phyloP scores from a whole-genome alignment of 2,113 vertebrate genomes.

The Heteronetta atricapilla region DNA sequence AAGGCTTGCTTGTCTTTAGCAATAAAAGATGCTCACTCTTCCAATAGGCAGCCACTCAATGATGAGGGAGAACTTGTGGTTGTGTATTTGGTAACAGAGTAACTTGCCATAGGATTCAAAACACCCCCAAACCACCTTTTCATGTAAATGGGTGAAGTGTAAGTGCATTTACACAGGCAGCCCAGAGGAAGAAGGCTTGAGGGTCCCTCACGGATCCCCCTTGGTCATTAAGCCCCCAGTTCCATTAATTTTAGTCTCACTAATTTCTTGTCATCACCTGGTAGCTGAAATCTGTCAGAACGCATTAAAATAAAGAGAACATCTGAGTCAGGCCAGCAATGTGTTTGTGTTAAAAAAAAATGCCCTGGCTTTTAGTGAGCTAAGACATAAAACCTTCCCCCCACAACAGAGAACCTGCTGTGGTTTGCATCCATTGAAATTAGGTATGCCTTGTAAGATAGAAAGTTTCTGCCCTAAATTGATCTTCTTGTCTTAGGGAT shows the following conservation, averaged over 20 bases:
- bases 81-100: not conserved
- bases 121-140: not conserved
- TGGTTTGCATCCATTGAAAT: not conserved
- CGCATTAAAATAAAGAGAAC: constrained; percentile 4
- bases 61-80: not conserved
- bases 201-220: not conserved
- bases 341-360: not conserved
- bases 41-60: not conserved
- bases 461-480: not conserved
- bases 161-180: not conserved
- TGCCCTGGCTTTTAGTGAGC: not conserved
- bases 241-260: not conserved
- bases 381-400: not conserved
- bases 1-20: not conserved
- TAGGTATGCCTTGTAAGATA: not conserved
- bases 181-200: not conserved
- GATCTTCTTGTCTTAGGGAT: not conserved
- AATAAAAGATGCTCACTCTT: not conserved
- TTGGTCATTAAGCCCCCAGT: not conserved
- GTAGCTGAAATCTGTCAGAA: constrained; percentile 25
- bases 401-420: not conserved
- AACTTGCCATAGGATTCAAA: not conserved
- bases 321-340: not conserved
- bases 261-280: not conserved
- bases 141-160: not conserved